Percentiles rank a stretch among this genome's conserved stretches.
These are phyloP conservation scores for Nycticorax nycticorax DNA, from an alignment of 2,113 vertebrate species.

Conservation along the genomic window DNA sequence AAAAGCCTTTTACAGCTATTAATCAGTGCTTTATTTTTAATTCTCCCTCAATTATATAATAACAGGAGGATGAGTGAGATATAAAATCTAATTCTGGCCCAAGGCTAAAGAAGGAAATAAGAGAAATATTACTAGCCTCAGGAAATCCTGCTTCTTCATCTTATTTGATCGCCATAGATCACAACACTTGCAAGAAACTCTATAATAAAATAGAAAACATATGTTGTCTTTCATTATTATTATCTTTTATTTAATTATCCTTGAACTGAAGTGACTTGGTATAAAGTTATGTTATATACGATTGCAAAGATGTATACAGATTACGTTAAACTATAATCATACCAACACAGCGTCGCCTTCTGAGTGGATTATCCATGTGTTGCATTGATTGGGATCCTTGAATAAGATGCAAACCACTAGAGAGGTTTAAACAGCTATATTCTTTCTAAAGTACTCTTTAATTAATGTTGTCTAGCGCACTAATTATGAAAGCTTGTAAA, in stretches of 20 bases:
- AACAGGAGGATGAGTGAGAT: not conserved
- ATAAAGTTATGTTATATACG: not conserved
- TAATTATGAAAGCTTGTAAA: conserved; percentile 62
- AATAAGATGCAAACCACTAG: conserved; percentile 26
- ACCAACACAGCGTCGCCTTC: not conserved
- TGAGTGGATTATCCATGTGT: conserved; percentile 10
- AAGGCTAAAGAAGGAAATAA: not conserved
- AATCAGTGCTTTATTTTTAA: not conserved
- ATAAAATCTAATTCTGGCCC: not conserved
- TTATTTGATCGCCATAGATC: not conserved
- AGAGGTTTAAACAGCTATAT: conserved; percentile 47
- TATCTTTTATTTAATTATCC: not conserved
- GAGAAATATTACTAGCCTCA: not conserved
- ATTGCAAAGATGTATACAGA: not conserved
- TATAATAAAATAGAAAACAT: not conserved
- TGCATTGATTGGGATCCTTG: conserved; percentile 45
- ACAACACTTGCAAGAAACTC: not conserved
- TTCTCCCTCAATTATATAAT: not conserved
- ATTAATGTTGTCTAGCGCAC: conserved; percentile 60
- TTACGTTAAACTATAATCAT: not conserved
- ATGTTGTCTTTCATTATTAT: not conserved
- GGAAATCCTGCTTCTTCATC: not conserved
- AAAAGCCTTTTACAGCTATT: not conserved
- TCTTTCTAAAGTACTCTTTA: conserved; percentile 57
- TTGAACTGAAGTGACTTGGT: conserved; percentile 4